Evolutionary conservation across 30 jellyfish, hydroid and myxozoan species (phyloP).

Genomic region (Chironex yamaguchii): DNA sequence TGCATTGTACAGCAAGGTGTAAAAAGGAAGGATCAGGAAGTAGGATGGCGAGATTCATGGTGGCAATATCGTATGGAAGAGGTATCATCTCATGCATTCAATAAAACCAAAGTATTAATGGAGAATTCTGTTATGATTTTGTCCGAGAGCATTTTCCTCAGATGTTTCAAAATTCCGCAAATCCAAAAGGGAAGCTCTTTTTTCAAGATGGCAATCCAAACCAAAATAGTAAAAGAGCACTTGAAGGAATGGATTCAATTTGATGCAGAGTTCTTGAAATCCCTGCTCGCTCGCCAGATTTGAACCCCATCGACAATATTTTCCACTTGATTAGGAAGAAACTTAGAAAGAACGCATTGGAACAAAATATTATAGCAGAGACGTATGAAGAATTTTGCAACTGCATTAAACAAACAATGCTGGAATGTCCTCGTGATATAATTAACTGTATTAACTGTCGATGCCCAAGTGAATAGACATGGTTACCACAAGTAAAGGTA

Average conservation of each 20-base stretch:
- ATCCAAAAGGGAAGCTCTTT: constrained; percentile 17
- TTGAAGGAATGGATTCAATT: constrained; percentile 25
- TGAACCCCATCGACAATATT: constrained; percentile 51
- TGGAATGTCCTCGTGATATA: constrained; percentile 3
- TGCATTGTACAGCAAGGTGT: constrained; percentile 45
- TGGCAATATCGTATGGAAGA: constrained; percentile 39
- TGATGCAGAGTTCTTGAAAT: constrained; percentile 29
- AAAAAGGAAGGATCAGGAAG: constrained; percentile 44
- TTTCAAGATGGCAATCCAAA: constrained; percentile 40
- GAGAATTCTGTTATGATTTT: constrained; percentile 21
- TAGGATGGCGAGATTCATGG: constrained; percentile 44
- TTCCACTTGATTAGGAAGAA: constrained; percentile 33
- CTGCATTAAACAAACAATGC: constrained; percentile 2
- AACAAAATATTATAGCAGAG: constrained; percentile 1
- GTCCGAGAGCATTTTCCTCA: constrained; percentile 45
- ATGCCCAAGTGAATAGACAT: constrained; percentile 17
- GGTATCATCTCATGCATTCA: constrained; percentile 34
- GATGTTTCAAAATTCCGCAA: constrained; percentile 20
- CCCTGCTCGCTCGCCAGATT: constrained; percentile 61
- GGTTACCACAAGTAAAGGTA: constrained; percentile 5
- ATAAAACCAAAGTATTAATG: background rate
- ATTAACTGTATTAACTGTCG: constrained; percentile 6
- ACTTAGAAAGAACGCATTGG: constrained; percentile 35
- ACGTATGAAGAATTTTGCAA: constrained; percentile 38
- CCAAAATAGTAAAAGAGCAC: constrained; percentile 34